Base-by-base conservation (phyloP, 2,113 vertebrate genomes). In the Neoarius graeffei region DNA sequence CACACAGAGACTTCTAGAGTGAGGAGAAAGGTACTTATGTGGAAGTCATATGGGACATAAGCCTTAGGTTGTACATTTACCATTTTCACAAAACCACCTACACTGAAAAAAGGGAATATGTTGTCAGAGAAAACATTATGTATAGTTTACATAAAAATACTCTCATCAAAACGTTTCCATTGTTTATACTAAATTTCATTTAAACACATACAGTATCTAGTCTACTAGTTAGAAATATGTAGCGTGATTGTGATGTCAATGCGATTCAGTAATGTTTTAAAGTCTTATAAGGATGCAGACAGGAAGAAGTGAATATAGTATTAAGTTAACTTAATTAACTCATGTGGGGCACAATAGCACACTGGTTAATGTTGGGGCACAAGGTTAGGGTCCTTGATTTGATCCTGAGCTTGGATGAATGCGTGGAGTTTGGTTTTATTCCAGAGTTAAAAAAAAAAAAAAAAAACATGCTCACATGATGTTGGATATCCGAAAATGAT, bases 351-450 rank as follows among this genome's bases (percentile, higher is more conserved):
- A 81, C 15, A 81, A 30, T 17, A 80, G 13, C 7, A 15, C 77
- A 59, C 7, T 3, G 7, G 3, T 57, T 59, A 30, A 35, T 81
- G 27, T 30, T 35, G 30, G 27, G 17, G 15, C 27, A 7, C 57
- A n/a, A 19, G 20, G 54, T 15, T 57, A 59, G 54, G 15, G 27
- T 59, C 27, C 56, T 48, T 42, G 30, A 9, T 79, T 54, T 27
- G 25, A 79, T 79, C 76, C 76, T 79, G 76, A 79, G 52, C 11
- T 77, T 77, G 56, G 79, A 56, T 60, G 79, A 81, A 81, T 81
- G 27, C 52, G 19, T 9, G 25, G 50, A 79, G 52, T 48, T 48
- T 52, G 50, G 23, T 14, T 79, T 56, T 14, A 11, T 54, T n/a
- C 23, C 7, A 30, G 1, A 14, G n/a, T 57, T 81, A 56, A 7